Evolutionary conservation across 2,888 invertebrate genomes (phyloP).

Genomic region (Dromius quadrimaculatus): DNA sequence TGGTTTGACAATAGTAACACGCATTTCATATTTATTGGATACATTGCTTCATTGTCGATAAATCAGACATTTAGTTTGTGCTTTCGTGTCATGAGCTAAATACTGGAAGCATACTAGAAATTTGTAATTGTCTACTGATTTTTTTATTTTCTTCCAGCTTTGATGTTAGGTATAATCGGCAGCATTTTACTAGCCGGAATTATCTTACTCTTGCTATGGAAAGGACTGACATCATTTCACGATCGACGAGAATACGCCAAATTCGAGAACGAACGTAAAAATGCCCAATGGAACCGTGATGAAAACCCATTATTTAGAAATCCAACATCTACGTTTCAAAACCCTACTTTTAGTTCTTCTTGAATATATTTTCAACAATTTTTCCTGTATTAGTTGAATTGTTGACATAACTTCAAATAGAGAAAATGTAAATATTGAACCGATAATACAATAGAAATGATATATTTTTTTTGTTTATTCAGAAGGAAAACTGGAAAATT

Average conservation of each 20-base stretch:
- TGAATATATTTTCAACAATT: slow-evolving; percentile 54
- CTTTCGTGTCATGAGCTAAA: no score
- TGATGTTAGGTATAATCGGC: slow-evolving; percentile 77
- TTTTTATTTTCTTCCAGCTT: slow-evolving; percentile 65
- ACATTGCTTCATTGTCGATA: no score
- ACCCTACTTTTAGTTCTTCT: no score
- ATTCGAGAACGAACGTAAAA: slow-evolving; percentile 77
- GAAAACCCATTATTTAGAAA: slow-evolving; percentile 86
- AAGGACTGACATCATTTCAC: slow-evolving; percentile 77
- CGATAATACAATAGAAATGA: no score
- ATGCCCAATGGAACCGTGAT: slow-evolving; percentile 79
- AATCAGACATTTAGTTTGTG: no score
- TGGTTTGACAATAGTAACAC: no score
- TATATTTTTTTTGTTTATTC: no score
- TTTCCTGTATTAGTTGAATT: background rate
- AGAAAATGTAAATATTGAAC: no score
- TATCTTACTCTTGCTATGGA: slow-evolving; percentile 80
- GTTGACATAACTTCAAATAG: no score
- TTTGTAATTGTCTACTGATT: background rate
- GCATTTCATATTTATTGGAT: no score
- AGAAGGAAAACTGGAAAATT: no score
- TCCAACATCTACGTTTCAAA: slow-evolving; percentile 83
- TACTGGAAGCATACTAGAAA: no score
- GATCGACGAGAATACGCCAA: slow-evolving; percentile 82
- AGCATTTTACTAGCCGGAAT: slow-evolving; percentile 81